These are phyloP conservation scores for Actinia equina DNA, from an alignment of 64 coral and sea anemone species.

Conservation along the genomic window DNA sequence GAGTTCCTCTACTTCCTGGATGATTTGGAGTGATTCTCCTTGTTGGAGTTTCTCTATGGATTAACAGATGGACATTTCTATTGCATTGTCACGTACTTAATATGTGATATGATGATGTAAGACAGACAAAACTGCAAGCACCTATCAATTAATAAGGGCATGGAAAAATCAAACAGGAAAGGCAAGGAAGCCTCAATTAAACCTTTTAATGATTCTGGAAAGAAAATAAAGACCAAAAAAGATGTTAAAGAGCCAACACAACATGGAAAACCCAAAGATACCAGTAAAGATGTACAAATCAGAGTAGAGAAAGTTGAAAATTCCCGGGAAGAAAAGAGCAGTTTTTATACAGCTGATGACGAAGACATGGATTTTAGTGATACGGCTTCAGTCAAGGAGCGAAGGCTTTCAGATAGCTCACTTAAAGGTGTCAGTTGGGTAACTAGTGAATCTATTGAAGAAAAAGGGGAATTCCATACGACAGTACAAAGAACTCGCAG, in stretches of 20 bases:
- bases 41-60: not conserved
- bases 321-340: not conserved
- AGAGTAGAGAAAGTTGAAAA: not conserved
- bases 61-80: not conserved
- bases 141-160: not conserved
- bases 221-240: not conserved
- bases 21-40: not conserved
- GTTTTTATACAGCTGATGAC: not conserved
- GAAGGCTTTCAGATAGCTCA: constrained; percentile 27
- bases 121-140: not conserved
- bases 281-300: not conserved
- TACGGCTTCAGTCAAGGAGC: not conserved
- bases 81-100: not conserved
- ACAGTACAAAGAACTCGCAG: constrained; percentile 1
- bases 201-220: not conserved
- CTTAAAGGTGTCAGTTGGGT: constrained; percentile 12
- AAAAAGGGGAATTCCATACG: not conserved
- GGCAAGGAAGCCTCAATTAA: not conserved
- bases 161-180: not conserved
- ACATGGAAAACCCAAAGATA: not conserved
- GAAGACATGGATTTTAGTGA: not conserved
- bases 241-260: not conserved
- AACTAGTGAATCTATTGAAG: not conserved
- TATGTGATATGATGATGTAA: not conserved
- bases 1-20: not conserved